A percentile compares a stretch with the other conserved stretches of the same genome.
Evolutionary conservation across 2,113 vertebrate species (phyloP).

Genomic region (Calypte anna): DNA sequence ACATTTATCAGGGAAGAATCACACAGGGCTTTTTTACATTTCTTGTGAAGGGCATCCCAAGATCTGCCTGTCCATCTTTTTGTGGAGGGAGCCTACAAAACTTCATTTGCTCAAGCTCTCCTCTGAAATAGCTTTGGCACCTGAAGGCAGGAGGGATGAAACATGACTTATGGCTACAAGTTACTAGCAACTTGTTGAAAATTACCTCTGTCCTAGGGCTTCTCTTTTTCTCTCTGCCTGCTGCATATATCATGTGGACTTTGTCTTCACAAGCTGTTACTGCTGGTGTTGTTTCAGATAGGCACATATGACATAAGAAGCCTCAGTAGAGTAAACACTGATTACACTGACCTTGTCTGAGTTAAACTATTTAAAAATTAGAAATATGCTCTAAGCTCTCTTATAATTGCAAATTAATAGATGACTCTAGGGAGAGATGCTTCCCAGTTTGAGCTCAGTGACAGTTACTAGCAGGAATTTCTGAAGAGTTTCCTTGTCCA

Average conservation of each 20-base stretch:
- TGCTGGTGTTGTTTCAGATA: neutral
- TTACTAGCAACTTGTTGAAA: neutral
- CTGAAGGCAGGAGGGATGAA: neutral
- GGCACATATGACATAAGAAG: neutral
- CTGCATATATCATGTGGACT: neutral
- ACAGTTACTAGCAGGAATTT: neutral
- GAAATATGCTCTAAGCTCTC: neutral
- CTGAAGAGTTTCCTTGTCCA: neutral
- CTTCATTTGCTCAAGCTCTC: neutral
- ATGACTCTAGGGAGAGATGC: neutral
- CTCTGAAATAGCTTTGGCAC: neutral
- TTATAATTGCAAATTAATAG: neutral
- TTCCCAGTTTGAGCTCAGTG: neutral
- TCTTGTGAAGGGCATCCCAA: neutral
- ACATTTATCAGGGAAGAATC: neutral
- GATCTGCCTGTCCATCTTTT: neutral
- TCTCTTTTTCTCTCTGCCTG: neutral
- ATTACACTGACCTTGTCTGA: neutral
- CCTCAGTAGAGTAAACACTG: rapidly evolving
- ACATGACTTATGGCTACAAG: neutral
- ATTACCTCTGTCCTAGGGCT: neutral
- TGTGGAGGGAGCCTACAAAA: neutral
- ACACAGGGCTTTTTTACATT: rapidly evolving
- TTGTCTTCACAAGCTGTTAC: neutral
- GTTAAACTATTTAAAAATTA: neutral